These are phyloP conservation scores for Channa argus DNA, from an alignment of 2,113 vertebrate genomes.

Conservation along the genomic window DNA sequence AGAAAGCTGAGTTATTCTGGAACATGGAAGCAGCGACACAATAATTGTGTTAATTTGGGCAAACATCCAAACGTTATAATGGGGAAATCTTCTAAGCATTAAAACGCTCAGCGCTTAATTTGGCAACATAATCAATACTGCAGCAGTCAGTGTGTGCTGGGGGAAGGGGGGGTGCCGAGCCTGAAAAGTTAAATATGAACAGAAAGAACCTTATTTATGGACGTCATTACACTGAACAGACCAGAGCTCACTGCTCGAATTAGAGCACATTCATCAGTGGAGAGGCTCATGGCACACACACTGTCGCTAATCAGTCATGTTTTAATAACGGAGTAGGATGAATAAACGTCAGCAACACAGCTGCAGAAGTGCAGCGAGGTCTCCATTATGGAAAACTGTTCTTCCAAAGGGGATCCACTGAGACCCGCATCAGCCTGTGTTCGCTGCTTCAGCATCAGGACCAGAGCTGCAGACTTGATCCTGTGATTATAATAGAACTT, in stretches of 20 bases:
- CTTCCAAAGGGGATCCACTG: too few relatives aligned
- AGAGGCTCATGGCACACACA: conserved; percentile 12
- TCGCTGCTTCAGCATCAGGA: too few relatives aligned
- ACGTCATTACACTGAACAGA: conserved; percentile 14
- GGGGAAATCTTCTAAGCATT: conserved; percentile 8
- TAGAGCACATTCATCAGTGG: conserved; percentile 42
- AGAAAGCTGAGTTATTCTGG: too few relatives aligned
- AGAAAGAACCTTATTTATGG: conserved; percentile 26
- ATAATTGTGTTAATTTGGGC: too few relatives aligned
- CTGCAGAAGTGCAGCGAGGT: conserved; percentile 2
- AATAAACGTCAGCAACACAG: conserved; percentile 26
- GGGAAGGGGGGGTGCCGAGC: conserved; percentile 4
- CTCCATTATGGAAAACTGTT: neutral
- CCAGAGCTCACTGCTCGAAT: conserved; percentile 31
- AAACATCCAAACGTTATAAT: neutral
- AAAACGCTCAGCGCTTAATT: conserved; percentile 6
- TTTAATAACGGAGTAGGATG: conserved; percentile 43
- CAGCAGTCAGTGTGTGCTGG: neutral
- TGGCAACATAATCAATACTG: conserved; percentile 21
- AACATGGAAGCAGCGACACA: too few relatives aligned
- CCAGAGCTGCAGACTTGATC: too few relatives aligned
- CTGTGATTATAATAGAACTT: too few relatives aligned
- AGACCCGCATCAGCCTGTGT: too few relatives aligned
- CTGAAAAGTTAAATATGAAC: neutral
- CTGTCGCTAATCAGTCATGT: conserved; percentile 5